Conservation (phyloP, 2,113 vertebrate genomes). For the Paramormyrops kingsleyae region DNA sequence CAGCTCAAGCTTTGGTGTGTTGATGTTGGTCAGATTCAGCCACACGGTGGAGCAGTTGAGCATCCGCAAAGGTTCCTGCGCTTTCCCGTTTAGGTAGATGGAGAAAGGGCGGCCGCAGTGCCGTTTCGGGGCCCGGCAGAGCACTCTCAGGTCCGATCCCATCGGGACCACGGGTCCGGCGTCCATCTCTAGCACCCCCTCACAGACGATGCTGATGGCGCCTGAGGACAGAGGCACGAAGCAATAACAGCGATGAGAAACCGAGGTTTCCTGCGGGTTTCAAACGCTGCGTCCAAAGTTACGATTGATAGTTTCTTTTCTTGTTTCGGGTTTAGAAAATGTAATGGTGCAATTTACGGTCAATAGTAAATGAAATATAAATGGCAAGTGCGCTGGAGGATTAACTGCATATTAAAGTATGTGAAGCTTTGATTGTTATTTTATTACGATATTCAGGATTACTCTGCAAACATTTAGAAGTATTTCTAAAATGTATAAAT, state of each 20-base stretch:
- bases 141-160: constrained; percentile 55
- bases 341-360: not conserved
- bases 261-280: not conserved
- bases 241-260: not conserved
- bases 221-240: not conserved
- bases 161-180: constrained; percentile 41
- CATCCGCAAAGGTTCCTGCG: not conserved
- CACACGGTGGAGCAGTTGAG: constrained; percentile 38
- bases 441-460: not conserved
- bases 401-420: not conserved
- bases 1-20: not conserved
- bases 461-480: not conserved
- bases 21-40: constrained; percentile 38
- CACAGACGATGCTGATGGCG: not conserved
- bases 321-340: not conserved
- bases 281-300: not conserved
- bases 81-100: constrained; percentile 18
- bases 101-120: constrained; percentile 31
- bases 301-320: not conserved
- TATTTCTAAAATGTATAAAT: no score
- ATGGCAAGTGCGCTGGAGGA: not conserved
- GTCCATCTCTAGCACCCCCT: constrained; percentile 44
- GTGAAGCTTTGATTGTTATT: not conserved
- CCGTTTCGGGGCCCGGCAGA: constrained; percentile 35
- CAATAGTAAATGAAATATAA: not conserved